These are phyloP conservation scores for Myoxocephalus aenaeus DNA, from an alignment of 2,797 vertebrate genomes.

Conservation along the genomic window DNA sequence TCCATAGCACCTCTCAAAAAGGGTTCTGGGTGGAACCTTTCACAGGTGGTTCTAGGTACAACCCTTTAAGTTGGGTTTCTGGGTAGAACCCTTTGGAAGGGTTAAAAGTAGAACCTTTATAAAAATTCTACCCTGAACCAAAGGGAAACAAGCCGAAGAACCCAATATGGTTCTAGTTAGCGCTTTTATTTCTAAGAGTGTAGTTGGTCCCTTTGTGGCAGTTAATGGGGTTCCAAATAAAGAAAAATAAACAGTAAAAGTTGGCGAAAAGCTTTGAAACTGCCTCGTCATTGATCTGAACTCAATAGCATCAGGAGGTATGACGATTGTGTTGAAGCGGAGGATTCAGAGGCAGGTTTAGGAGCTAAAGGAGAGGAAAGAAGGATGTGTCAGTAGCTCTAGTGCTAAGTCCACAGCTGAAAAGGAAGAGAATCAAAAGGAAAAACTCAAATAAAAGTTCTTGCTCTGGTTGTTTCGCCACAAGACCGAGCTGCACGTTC, in stretches of 20 bases:
- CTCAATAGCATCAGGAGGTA: background rate
- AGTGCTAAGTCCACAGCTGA: background rate
- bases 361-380: background rate
- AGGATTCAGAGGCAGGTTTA: constrained; percentile 6
- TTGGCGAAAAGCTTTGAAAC: background rate
- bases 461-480: constrained; percentile 17
- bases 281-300: background rate
- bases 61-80: too few species aligned
- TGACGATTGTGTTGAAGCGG: background rate
- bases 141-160: background rate
- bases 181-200: background rate
- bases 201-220: background rate
- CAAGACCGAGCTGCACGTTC: background rate
- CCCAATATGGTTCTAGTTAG: background rate
- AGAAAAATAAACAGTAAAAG: background rate
- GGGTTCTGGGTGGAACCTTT: background rate
- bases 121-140: too few species aligned
- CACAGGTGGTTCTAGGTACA: background rate
- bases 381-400: background rate
- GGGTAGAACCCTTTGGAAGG: too few species aligned
- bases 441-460: background rate
- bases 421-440: constrained; percentile 6
- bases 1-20: too few species aligned
- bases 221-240: background rate
- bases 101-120: too few species aligned